phyloP scores from a whole-genome alignment of 2,797 vertebrate genomes.

The Sphaeramia orbicularis region DNA sequence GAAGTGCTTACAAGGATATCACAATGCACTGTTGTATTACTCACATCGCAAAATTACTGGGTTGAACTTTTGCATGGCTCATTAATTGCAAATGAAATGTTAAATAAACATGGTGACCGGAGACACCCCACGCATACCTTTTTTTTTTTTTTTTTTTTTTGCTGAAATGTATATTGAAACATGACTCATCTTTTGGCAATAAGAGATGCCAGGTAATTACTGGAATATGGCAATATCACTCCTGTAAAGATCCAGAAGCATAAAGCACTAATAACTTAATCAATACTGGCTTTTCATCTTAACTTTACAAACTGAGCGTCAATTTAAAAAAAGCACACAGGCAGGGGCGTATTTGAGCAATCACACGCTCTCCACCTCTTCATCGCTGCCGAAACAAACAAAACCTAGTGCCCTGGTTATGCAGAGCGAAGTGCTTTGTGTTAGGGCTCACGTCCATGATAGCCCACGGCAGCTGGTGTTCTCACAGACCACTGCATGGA shows the following conservation, averaged over 20 bases:
- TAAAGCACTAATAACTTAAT: conserved; percentile 58
- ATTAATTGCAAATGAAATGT: conserved; percentile 61
- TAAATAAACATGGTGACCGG: conserved; percentile 49
- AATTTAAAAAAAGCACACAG: conserved; percentile 54
- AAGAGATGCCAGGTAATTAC: conserved; percentile 51
- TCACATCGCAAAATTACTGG: conserved; percentile 24
- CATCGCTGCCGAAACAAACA: conserved; percentile 40
- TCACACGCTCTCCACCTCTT: conserved; percentile 32
- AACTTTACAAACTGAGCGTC: conserved; percentile 64
- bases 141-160: conserved; percentile 39
- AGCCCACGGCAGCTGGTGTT: conserved; percentile 83
- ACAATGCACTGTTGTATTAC: not conserved
- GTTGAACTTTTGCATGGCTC: conserved; percentile 27
- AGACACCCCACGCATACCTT: too few relatives aligned
- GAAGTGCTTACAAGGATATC: conserved; percentile 27
- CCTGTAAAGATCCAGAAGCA: conserved; percentile 25
- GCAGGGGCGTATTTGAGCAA: conserved; percentile 37
- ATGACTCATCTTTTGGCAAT: conserved; percentile 52
- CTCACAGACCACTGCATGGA: conserved; percentile 87
- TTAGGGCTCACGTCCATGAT: conserved; percentile 72
- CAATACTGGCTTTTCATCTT: conserved; percentile 60
- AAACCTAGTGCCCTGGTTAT: conserved; percentile 52
- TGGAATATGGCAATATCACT: conserved; percentile 30
- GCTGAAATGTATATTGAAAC: conserved; percentile 28
- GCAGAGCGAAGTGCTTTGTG: conserved; percentile 73